Evolutionary conservation across 2,113 vertebrate species (phyloP), one percentile per base, ranked within the genome.

Genomic region (Pygoscelis adeliae): DNA sequence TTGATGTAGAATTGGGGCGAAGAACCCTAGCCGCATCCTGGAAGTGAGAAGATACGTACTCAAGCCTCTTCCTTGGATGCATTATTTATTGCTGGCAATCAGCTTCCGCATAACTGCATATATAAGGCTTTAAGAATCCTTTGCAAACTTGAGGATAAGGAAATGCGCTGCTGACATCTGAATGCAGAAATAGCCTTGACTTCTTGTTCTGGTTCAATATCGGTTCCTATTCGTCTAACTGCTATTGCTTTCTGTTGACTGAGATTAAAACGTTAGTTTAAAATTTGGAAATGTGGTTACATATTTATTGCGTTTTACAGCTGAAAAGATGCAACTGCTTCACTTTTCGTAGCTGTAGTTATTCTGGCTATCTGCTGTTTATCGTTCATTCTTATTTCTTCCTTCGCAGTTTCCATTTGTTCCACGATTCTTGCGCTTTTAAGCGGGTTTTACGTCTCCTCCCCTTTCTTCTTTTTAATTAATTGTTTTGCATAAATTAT

Each of bases 1-100:
- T 98, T 96, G 97, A 93, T 97, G 89, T 96, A 97, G 97, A 93
- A 93, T 72, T 77, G 74, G 94, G 74, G 93, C 95, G 95, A 96
- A 96, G 97, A 97, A 95, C 72, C 83, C 40, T 91, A 95, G 81
- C 80, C 61, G 96, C 90, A 58, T 94, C 96, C 97, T 97, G 94
- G 81, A 97, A 93, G 91, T 94, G 94, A 91, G 94, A 97, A 97
- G 94, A 95, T 74, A 46, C 61, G 34, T 56, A 72, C 93, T 74
- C 69, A 65, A 97, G 90, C 72, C 72, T 96, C 46, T 59, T 85
- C 91, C 90, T 85, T 87, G 93, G 79, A 61, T 70, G 69, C 89
- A 72, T 97, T 95, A 83, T 95, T 98, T 96, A 93, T 76, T 67
- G 87, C 71, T 97, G 62, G 90, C 89, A 92, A 96, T 83, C 71